Evolutionary conservation across 2,888 invertebrate genomes (phyloP).

Genomic region (Spilarctia lutea): DNA sequence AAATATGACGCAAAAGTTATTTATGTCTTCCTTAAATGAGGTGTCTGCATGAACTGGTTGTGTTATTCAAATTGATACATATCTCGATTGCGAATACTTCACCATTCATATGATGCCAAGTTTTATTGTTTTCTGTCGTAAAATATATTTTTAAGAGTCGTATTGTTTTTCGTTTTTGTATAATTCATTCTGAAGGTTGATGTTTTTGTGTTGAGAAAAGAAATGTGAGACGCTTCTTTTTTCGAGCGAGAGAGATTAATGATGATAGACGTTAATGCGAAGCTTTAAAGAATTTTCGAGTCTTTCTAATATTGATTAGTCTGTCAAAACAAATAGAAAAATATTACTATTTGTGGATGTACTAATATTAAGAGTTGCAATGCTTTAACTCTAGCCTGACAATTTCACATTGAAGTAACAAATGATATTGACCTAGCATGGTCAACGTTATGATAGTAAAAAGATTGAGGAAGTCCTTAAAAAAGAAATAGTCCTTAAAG

Average conservation of each 20-base stretch:
- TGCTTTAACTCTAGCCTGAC: neutral
- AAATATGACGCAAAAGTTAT: slow-evolving; percentile 54
- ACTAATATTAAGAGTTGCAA: neutral
- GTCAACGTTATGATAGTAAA: no score
- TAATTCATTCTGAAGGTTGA: slow-evolving; percentile 23
- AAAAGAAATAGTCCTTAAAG: no score
- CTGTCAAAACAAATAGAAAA: neutral
- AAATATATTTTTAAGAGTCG: slow-evolving; percentile 32
- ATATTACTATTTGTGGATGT: neutral
- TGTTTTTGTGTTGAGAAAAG: neutral
- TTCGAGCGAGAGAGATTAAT: neutral
- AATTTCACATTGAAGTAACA: neutral
- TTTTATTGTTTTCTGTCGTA: slow-evolving; percentile 48
- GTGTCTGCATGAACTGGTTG: slow-evolving; percentile 59
- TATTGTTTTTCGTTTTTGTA: slow-evolving; percentile 27
- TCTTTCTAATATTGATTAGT: neutral
- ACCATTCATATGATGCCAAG: slow-evolving; percentile 52
- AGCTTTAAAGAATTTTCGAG: neutral
- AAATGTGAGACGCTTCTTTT: neutral
- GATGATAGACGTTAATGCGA: neutral
- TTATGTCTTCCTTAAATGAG: slow-evolving; percentile 58
- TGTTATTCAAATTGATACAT: slow-evolving; percentile 54
- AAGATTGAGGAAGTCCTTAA: neutral
- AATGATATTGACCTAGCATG: neutral
- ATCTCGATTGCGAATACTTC: slow-evolving; percentile 56